A percentile compares a stretch with the other conserved stretches of the same genome.
Evolutionary conservation across 2,888 invertebrate genomes (phyloP).

Genomic region (Hoplodrina blanda): DNA sequence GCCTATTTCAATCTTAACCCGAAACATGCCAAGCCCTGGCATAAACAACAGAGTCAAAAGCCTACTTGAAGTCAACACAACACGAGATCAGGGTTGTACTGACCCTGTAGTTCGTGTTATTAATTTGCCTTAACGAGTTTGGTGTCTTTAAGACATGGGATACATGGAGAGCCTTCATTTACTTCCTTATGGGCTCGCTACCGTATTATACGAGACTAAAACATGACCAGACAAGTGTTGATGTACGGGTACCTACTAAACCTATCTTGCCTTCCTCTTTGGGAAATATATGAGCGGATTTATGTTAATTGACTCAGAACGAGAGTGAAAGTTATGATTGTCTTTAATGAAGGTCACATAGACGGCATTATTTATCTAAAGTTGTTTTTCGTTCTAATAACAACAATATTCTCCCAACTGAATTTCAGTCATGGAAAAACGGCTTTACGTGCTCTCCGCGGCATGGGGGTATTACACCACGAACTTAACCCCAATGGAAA

Average conservation of each 20-base stretch:
- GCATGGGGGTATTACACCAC: no score
- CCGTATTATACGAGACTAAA: background rate
- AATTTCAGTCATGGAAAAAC: no score
- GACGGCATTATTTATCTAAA: background rate
- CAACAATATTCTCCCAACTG: no score
- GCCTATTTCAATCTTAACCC: conserved; percentile 48
- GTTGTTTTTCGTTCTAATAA: background rate
- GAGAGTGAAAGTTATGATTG: background rate
- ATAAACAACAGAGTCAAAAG: conserved; percentile 48
- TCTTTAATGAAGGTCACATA: conserved; percentile 3
- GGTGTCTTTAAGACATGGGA: background rate
- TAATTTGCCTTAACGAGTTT: conserved; percentile 14
- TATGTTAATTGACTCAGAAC: background rate
- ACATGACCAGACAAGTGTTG: background rate
- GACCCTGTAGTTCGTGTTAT: conserved; percentile 13
- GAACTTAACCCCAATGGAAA: no score
- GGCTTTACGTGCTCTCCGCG: no score
- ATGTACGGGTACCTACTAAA: no score
- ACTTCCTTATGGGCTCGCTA: background rate
- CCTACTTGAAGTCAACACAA: conserved; percentile 40
- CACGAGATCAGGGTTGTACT: conserved; percentile 27
- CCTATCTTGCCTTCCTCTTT: background rate
- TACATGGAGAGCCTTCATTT: background rate
- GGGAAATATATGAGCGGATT: background rate
- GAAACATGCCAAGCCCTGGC: conserved; percentile 34